These are phyloP conservation scores for Coilia nasus DNA, from an alignment of 2,797 vertebrate genomes.

Conservation along the genomic window DNA sequence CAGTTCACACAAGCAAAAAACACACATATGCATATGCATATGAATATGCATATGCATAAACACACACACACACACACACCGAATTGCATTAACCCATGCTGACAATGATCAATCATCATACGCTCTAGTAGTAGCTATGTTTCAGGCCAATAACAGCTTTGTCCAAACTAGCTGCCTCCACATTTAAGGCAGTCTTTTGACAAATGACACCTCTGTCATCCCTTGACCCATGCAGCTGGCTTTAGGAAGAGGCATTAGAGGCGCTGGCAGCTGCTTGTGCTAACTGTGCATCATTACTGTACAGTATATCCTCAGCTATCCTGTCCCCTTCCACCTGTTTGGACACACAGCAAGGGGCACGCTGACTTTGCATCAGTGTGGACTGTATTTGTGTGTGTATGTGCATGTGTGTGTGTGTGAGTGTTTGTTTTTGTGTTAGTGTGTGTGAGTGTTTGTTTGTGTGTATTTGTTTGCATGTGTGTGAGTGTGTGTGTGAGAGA, in stretches of 20 bases:
- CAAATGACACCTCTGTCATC: not conserved
- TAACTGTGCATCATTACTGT: not conserved
- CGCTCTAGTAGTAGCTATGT: not conserved
- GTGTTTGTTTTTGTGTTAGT: not conserved
- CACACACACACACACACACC: not conserved
- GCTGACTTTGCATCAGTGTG: not conserved
- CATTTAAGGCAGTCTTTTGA: not conserved
- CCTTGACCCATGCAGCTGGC: not conserved
- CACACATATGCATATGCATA: no score
- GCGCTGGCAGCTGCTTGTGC: not conserved
- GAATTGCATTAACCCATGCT: not conserved
- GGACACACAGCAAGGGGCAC: not conserved
- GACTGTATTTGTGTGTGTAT: not conserved
- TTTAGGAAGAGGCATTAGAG: no score
- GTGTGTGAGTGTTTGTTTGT: not conserved
- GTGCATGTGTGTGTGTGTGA: not conserved
- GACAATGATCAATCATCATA: not conserved
- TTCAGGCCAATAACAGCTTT: not conserved
- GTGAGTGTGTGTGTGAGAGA: no score
- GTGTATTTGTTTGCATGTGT: no score
- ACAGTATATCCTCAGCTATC: not conserved
- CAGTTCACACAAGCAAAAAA: no score
- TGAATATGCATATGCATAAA: no score
- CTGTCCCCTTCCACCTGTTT: not conserved
- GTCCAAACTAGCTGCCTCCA: not conserved